phyloP scores from a whole-genome alignment of 2,113 vertebrate genomes.

The Erythrocebus patas region DNA sequence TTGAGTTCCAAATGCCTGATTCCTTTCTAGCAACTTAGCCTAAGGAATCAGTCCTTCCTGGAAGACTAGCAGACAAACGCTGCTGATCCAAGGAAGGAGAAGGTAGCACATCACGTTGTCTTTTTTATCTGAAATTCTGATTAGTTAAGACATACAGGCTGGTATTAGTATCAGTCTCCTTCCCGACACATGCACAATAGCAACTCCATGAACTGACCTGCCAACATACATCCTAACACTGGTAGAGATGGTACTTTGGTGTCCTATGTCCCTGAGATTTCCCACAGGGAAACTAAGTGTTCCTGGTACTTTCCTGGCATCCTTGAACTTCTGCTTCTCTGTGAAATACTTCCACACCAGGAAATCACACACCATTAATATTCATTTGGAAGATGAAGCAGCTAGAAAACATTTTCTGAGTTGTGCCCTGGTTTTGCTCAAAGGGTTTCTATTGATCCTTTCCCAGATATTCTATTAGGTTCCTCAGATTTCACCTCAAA shows the following conservation, averaged over 20 bases:
- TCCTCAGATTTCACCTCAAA: neutral
- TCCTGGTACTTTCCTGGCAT: conserved; percentile 10
- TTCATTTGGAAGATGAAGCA: conserved; percentile 15
- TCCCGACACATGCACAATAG: neutral
- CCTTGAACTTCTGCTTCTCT: neutral
- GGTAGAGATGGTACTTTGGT: neutral
- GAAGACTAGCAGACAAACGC: neutral
- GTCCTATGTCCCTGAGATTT: neutral
- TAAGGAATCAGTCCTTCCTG: neutral
- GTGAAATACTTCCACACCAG: neutral
- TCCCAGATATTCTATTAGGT: neutral
- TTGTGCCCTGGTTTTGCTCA: neutral
- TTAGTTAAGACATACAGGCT: neutral
- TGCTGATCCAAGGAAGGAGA: neutral
- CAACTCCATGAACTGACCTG: neutral
- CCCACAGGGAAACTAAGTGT: neutral
- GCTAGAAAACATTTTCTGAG: neutral
- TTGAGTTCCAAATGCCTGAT: neutral
- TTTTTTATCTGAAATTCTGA: neutral
- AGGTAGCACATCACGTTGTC: neutral
- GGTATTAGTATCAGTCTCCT: neutral
- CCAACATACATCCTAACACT: neutral
- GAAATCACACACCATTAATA: conserved; percentile 43
- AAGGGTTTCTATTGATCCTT: neutral
- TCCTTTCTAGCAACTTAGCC: neutral